Percentiles rank a stretch among this genome's conserved stretches.
These are phyloP conservation scores for Pelecanus crispus DNA, from an alignment of 2,113 vertebrate genomes.

Conservation along the genomic window DNA sequence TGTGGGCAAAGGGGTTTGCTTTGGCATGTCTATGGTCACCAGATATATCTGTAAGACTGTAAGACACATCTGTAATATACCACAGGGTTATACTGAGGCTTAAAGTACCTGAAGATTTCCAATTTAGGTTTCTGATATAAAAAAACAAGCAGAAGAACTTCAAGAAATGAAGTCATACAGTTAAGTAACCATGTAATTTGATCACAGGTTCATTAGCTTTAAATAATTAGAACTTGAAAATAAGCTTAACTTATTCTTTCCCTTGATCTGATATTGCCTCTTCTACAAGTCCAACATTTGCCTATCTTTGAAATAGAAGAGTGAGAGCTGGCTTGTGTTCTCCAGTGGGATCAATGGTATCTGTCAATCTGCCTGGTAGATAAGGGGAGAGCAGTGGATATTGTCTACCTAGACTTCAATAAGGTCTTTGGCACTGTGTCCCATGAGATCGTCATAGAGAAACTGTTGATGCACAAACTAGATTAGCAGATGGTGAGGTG, in stretches of 20 bases:
- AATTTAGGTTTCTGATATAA: not conserved
- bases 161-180: not conserved
- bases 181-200: not conserved
- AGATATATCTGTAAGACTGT: not conserved
- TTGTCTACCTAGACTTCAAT: not conserved
- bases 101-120: not conserved
- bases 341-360: not conserved
- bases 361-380: not conserved
- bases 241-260: not conserved
- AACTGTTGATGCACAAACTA: not conserved
- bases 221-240: not conserved
- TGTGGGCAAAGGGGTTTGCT: not conserved
- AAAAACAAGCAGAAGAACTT: not conserved
- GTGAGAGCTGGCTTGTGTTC: not conserved
- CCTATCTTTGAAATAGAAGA: not conserved
- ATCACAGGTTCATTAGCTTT: not conserved
- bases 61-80: not conserved
- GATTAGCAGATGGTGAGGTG: not conserved
- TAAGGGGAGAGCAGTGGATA: too few species aligned
- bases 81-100: not conserved
- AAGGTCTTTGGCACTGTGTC: not conserved
- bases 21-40: not conserved
- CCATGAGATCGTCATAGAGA: not conserved
- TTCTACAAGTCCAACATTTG: not conserved
- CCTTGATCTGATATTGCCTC: not conserved